A percentile compares a stretch with the other conserved stretches of the same genome.
Evolutionary conservation across 2,888 invertebrate species (phyloP).

Genomic region (Biston betularia): DNA sequence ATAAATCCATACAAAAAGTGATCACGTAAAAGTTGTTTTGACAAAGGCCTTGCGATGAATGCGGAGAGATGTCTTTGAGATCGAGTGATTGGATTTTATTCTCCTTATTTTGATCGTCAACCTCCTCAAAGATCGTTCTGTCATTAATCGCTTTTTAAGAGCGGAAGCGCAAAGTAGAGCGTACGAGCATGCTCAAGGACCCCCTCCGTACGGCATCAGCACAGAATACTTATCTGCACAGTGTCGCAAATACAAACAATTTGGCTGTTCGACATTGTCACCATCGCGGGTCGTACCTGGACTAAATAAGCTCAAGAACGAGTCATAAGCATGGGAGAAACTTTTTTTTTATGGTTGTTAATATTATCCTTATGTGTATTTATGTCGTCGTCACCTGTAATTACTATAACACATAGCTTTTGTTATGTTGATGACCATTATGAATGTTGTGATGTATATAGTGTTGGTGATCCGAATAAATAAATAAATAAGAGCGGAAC

Average conservation of each 20-base stretch:
- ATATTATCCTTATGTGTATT: no score
- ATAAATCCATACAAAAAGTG: slow-evolving; percentile 37
- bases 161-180: slow-evolving; percentile 79
- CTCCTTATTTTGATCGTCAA: slow-evolving; percentile 71
- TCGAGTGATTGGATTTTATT: slow-evolving; percentile 71
- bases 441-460: no score
- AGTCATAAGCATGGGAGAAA: no score
- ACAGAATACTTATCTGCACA: slow-evolving; percentile 31
- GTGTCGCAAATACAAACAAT: slow-evolving; percentile 22
- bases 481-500: no score
- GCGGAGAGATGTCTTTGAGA: slow-evolving; percentile 48
- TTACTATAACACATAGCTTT: no score
- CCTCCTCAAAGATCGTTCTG: slow-evolving; percentile 70
- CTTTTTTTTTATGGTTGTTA: no score
- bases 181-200: slow-evolving; percentile 71
- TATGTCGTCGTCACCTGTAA: no score
- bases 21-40: slow-evolving; percentile 38
- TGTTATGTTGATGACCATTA: no score
- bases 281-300: not conserved
- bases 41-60: slow-evolving; percentile 44
- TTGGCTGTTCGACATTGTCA: slow-evolving; percentile 1
- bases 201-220: slow-evolving; percentile 30
- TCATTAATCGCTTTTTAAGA: slow-evolving; percentile 81
- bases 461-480: no score
- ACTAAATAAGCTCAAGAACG: no score